Base-by-base conservation (phyloP, 2,113 vertebrate species). In the Amazona vittata region DNA sequence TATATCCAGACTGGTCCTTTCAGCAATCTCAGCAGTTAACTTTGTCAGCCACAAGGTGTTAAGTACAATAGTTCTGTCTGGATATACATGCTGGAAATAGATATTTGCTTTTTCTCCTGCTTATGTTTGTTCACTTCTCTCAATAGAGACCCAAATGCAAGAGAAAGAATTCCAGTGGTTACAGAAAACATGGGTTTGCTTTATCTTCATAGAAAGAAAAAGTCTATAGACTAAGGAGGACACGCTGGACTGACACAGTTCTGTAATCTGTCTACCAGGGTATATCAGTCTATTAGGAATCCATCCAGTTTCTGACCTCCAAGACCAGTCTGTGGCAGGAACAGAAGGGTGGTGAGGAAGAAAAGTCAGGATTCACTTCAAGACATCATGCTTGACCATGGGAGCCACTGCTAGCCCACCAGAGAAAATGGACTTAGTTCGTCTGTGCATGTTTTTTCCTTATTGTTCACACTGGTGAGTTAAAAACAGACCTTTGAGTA, bases 31-130 rank as follows among this genome's bases (percentile, higher is more conserved):
- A 91, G 74, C 52, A 73, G 64, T 85, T 92, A 87, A 69, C 85
- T 94, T 90, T 70, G 93, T 93, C 74, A 94, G 70, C 55, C 55
- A 78, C 85, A 94, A 94, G 64, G 81, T 92, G 91, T 81, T 89
- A 41, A 60, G 78, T 19, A 46, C 9, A 88, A 96, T 86, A 95
- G 55, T 8, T 88, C 92, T 78, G 31, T 93, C 74, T 63, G 71
- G 55, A 78, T 31, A 53, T 90, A 55, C 44, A 77, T 89, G 55
- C 78, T 92, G 87, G 59, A 63, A 76, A 81, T 14, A 22, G 46
- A 29, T 52, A 22, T 29, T 94, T 83, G 49, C 90, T 86, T 85
- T 87, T 69, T 85, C 69, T 93, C 64, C 64, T 90, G 73, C 29
- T 77, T 59, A 73, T 80, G 68, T 46, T 55, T 20, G 29, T 19